Evolutionary conservation across 1,140 invertebrate species (phyloP).

Genomic region (Leptonema lineaticorne): DNA sequence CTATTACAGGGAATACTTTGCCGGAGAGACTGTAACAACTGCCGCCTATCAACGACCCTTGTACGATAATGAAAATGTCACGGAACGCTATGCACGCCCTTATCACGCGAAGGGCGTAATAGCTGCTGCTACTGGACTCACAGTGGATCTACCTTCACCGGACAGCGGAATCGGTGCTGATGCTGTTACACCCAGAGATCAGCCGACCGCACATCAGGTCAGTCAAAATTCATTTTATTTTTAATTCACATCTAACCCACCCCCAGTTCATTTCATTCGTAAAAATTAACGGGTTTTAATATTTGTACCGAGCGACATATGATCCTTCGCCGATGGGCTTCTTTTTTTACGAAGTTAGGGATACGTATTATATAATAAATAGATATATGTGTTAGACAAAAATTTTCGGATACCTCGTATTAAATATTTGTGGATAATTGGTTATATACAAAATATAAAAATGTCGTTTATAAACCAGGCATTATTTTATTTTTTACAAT

Average conservation of each 20-base stretch:
- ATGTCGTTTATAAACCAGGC: no score
- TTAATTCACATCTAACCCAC: neutral
- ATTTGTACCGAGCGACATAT: conserved; percentile 9
- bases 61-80: conserved; percentile 50
- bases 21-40: conserved; percentile 43
- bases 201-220: conserved; percentile 87
- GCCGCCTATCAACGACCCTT: conserved; percentile 51
- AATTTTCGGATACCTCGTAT: no score
- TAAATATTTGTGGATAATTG: no score
- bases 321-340: conserved; percentile 15
- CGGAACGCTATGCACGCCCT: conserved; percentile 52
- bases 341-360: no score
- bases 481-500: no score
- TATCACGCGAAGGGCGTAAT: conserved; percentile 56
- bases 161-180: conserved; percentile 90
- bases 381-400: no score
- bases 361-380: no score
- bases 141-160: conserved; percentile 87
- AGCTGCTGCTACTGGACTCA: conserved; percentile 69
- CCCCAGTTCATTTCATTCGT: no score
- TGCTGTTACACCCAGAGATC: conserved; percentile 85
- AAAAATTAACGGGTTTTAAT: neutral
- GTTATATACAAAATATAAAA: no score
- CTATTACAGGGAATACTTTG: conserved; percentile 56
- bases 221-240: conserved; percentile 43